Conservation (phyloP, 2,113 vertebrate species). For the Paracanthobrama guichenoti region DNA sequence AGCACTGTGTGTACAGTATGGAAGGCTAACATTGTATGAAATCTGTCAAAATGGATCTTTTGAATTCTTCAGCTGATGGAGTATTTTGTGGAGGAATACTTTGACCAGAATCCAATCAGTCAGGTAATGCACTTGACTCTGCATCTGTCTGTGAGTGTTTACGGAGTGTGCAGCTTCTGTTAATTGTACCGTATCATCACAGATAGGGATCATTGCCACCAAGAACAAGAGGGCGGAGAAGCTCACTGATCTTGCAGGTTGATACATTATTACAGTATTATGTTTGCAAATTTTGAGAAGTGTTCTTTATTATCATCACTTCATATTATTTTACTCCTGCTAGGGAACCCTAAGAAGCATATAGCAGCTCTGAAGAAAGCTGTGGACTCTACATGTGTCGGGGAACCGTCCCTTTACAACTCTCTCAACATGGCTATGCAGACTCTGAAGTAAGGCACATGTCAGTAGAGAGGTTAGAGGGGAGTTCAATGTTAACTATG, state of each 20-base stretch:
- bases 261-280: constrained; percentile 26
- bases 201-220: constrained; percentile 94
- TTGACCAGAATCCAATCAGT: constrained; percentile 98
- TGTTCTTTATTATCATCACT: neutral
- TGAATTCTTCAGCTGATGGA: constrained; percentile 83
- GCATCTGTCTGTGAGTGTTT: neutral
- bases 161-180: neutral
- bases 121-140: constrained; percentile 79
- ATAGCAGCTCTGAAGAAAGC: constrained; percentile 86
- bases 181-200: constrained; percentile 29
- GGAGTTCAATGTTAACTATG: no score
- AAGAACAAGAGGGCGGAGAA: constrained; percentile 97
- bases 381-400: constrained; percentile 84
- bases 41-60: neutral
- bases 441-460: constrained; percentile 87
- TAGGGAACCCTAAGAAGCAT: constrained; percentile 94
- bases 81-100: constrained; percentile 94
- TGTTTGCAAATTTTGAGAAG: neutral
- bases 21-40: neutral
- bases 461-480: no score
- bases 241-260: constrained; percentile 95
- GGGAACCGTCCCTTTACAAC: constrained; percentile 97
- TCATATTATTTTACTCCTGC: neutral
- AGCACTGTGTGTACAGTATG: neutral
- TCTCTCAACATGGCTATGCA: constrained; percentile 88